A percentile compares a stretch with the other conserved stretches of the same genome.
phyloP scores from a whole-genome alignment of 1,140 invertebrate genomes.

The Drosophila sturtevanti region DNA sequence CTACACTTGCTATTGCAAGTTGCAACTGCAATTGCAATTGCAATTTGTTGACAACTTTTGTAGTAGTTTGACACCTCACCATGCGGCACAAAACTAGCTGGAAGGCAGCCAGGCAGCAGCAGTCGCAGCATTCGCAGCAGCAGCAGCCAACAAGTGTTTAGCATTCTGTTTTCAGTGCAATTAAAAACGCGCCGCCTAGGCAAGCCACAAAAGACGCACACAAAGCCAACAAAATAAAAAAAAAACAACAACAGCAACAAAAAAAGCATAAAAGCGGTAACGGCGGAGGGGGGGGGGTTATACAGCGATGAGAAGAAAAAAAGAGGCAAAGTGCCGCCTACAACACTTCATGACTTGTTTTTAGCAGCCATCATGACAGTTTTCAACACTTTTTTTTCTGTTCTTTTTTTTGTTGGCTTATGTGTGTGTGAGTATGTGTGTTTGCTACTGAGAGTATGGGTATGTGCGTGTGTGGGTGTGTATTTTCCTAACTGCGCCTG shows the following conservation, averaged over 20 bases:
- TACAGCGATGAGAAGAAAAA: neutral
- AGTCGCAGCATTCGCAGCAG: neutral
- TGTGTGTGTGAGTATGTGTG: neutral
- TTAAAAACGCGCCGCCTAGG: conserved; percentile 60
- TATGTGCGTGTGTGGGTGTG: conserved; percentile 23
- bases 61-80: conserved; percentile 44
- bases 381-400: conserved; percentile 22
- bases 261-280: neutral
- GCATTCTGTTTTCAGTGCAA: conserved; percentile 78
- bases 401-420: conserved; percentile 22
- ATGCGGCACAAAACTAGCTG: conserved; percentile 46
- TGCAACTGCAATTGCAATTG: conserved; percentile 15
- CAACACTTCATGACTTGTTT: conserved; percentile 52
- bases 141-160: conserved; percentile 72
- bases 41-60: conserved; percentile 35
- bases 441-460: neutral
- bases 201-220: conserved; percentile 68
- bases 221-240: conserved; percentile 29
- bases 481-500: conserved; percentile 58
- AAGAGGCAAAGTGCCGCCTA: conserved; percentile 35
- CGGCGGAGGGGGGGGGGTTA: neutral
- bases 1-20: conserved; percentile 8
- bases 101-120: conserved; percentile 44
- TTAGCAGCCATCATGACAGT: conserved; percentile 34
- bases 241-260: neutral